These are phyloP conservation scores for Apodemus agrarius DNA, from an alignment of 2,797 vertebrate species.

Conservation along the genomic window DNA sequence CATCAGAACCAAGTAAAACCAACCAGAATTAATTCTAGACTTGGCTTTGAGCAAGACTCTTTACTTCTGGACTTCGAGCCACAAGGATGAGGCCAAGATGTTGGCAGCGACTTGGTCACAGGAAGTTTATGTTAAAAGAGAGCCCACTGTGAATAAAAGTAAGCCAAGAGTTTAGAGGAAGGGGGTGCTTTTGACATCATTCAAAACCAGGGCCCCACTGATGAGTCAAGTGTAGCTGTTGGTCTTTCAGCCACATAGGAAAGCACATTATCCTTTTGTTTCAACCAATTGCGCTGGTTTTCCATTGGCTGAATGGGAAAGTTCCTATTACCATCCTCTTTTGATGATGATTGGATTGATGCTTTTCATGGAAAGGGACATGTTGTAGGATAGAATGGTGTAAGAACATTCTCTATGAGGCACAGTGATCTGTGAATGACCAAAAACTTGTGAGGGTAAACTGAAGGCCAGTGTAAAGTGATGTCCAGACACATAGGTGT, in stretches of 20 bases:
- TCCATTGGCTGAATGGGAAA: background rate
- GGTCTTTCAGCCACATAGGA: background rate
- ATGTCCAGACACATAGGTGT: background rate
- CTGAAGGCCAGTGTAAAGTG: background rate
- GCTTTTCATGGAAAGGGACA: slow-evolving; percentile 3
- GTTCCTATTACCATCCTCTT: slow-evolving; percentile 12
- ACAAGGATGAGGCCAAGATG: background rate
- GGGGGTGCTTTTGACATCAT: background rate
- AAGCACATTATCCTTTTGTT: slow-evolving; percentile 5
- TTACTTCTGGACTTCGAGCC: background rate
- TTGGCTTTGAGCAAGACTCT: background rate
- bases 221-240: background rate
- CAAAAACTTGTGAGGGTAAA: background rate
- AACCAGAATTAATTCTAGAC: slow-evolving; percentile 3
- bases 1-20: background rate
- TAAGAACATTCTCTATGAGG: background rate
- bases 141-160: background rate
- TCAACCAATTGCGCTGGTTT: background rate
- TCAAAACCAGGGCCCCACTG: background rate
- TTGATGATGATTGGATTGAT: background rate
- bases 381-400: background rate
- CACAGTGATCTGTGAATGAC: background rate
- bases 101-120: background rate
- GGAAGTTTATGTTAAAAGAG: background rate
- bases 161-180: background rate